Evolutionary conservation across 2,888 invertebrate species (phyloP), one percentile per base, ranked within the genome.

Genomic region (Coelogynopora nodosa): DNA sequence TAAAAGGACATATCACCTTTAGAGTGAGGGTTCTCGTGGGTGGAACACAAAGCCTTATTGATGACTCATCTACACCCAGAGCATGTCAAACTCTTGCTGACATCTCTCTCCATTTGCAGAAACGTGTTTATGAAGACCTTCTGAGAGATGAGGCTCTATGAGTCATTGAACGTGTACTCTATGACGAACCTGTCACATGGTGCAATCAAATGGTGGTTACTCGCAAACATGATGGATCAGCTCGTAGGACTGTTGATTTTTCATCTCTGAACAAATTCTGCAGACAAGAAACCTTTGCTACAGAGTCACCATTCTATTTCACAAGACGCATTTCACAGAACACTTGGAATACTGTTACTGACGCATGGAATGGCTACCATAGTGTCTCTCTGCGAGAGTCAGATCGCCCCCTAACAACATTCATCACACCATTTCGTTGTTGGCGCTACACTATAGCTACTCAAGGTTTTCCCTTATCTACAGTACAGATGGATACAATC

Each of bases 301-400:
- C 23, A 5, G 84, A 83, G n/a, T 28, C 31, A n/a, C 87, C 87
- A 0, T 88, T 87, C 80, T 87, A 88, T 84, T 85, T 86, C n/a
- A 87, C 87, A 18, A 82, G 84, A 81, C 82, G 85, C 0, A 80
- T 88, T 28, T 88, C 88, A n/a, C 87, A 88, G n/a, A 87, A 86
- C 18, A 88, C 30, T 28, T 87, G 87, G 84, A 87, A 88, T 67
- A 88, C 87, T 13, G 88, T 88, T 18, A 87, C 87, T n/a, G 87
- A 87, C 49, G 87, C 88, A 2, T 88, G 88, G 86, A 88, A 88
- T 83, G 87, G 84, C 18, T 88, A 88, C 87, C 88, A 88, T 84
- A 83, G 31, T 30, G 87, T 88, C 13, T 87, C 88, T 67, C 84
- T 88, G 18, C 81, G 87, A 2, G 87, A 88, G 30, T 87, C 88